These are phyloP conservation scores for Acanthaster planci DNA, from an alignment of 35 echinoderm and acorn worm species.

Conservation along the genomic window DNA sequence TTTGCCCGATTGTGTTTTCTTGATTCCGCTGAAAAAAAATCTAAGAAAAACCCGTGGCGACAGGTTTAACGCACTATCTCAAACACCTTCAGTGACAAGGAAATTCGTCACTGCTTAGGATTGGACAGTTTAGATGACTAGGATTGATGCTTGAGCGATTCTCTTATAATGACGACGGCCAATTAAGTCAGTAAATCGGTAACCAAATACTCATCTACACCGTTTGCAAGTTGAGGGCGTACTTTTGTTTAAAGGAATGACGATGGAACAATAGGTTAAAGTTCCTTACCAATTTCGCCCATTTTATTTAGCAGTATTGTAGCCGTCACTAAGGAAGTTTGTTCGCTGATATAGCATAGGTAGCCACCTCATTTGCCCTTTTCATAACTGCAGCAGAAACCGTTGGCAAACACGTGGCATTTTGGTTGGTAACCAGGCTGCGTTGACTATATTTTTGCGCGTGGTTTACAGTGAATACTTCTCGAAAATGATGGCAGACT, in stretches of 20 bases:
- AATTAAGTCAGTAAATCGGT: constrained; percentile 21
- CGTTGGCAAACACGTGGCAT: too few relatives aligned
- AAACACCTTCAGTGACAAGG: constrained; percentile 11
- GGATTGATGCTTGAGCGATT: not conserved
- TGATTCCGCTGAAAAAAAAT: not conserved
- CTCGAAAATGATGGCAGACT: too few relatives aligned
- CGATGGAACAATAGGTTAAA: not conserved
- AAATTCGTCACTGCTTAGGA: constrained; percentile 11
- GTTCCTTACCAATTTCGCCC: not conserved
- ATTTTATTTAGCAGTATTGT: not conserved
- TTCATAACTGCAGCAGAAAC: too few relatives aligned
- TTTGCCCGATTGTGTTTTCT: too few relatives aligned
- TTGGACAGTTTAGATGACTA: not conserved
- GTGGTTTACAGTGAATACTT: too few relatives aligned
- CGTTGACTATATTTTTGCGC: too few relatives aligned
- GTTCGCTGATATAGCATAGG: not conserved
- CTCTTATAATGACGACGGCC: not conserved
- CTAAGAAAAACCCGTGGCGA: not conserved
- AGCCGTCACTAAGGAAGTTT: not conserved
- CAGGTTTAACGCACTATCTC: not conserved
- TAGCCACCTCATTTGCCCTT: too few relatives aligned
- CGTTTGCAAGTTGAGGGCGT: too few relatives aligned
- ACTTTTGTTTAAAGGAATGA: not conserved
- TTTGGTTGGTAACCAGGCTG: too few relatives aligned
- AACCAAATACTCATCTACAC: not conserved